Percentiles rank a stretch among this genome's conserved stretches.
phyloP scores from a whole-genome alignment of 2,888 invertebrate species.

The Pyrgus malvae region DNA sequence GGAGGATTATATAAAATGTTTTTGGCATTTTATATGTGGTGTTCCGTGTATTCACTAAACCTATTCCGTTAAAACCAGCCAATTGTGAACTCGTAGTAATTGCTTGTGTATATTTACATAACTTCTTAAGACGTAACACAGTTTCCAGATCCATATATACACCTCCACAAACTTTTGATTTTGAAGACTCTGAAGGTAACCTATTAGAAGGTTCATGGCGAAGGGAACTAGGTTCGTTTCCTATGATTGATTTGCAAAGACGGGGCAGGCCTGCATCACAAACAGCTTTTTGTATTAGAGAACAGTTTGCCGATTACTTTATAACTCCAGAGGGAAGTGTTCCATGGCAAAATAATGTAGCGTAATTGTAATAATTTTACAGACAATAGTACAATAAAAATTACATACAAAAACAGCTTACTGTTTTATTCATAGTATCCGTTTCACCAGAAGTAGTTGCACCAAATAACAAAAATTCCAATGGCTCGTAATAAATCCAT shows the following conservation, averaged over 20 bases:
- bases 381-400: no score
- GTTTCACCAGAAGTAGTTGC: slow-evolving; percentile 29
- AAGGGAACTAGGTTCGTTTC: slow-evolving; percentile 31
- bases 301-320: slow-evolving; percentile 37
- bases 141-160: no score
- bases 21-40: no score
- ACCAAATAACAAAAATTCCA: slow-evolving; percentile 33
- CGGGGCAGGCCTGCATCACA: slow-evolving; percentile 34
- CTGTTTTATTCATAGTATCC: slow-evolving; percentile 16
- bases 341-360: slow-evolving; percentile 32
- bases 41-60: no score
- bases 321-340: slow-evolving; percentile 35
- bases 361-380: slow-evolving; percentile 11
- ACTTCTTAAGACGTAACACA: no score
- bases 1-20: no score
- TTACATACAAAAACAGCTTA: no score
- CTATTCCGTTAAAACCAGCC: no score
- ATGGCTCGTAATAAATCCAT: slow-evolving; percentile 34
- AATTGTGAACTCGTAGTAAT: no score
- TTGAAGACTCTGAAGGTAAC: no score
- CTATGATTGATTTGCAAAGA: slow-evolving; percentile 32
- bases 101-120: no score
- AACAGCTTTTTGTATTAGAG: slow-evolving; percentile 35
- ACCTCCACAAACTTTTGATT: no score
- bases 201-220: slow-evolving; percentile 35